Percentiles rank a stretch among this genome's conserved stretches.
Conservation (phyloP, 2,797 vertebrate genomes). For the Nyctibius grandis region DNA sequence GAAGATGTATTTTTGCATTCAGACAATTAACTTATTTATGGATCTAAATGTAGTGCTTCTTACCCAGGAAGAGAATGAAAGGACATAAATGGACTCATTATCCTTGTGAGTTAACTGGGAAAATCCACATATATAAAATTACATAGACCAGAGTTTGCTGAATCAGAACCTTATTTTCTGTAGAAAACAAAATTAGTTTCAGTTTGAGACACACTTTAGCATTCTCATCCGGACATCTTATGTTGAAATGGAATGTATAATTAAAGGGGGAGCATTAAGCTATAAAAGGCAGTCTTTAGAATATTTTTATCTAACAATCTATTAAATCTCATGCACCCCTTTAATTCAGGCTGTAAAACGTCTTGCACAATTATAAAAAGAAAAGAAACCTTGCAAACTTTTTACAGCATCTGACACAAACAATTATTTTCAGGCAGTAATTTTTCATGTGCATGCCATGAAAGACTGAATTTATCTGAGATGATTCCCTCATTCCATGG, state of each 20-base stretch:
- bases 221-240: background rate
- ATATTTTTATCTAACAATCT: background rate
- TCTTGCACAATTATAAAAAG: background rate
- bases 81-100: background rate
- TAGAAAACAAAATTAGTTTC: slow-evolving; percentile 36
- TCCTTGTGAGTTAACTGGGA: background rate
- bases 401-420: slow-evolving; percentile 37
- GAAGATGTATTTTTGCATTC: background rate
- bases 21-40: slow-evolving; percentile 11
- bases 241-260: background rate
- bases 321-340: background rate
- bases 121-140: background rate
- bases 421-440: slow-evolving; percentile 41
- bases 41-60: background rate
- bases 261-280: background rate
- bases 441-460: background rate
- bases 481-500: background rate
- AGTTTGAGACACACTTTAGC: background rate
- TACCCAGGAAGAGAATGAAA: background rate
- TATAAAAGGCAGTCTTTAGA: background rate
- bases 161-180: slow-evolving; percentile 10
- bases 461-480: slow-evolving; percentile 23
- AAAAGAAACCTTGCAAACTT: slow-evolving; percentile 36
- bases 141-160: background rate
- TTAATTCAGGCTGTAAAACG: background rate